Percentiles rank a stretch among this genome's conserved stretches.
phyloP scores from a whole-genome alignment of 2,113 vertebrate genomes.

The Paradoxurus hermaphroditus region DNA sequence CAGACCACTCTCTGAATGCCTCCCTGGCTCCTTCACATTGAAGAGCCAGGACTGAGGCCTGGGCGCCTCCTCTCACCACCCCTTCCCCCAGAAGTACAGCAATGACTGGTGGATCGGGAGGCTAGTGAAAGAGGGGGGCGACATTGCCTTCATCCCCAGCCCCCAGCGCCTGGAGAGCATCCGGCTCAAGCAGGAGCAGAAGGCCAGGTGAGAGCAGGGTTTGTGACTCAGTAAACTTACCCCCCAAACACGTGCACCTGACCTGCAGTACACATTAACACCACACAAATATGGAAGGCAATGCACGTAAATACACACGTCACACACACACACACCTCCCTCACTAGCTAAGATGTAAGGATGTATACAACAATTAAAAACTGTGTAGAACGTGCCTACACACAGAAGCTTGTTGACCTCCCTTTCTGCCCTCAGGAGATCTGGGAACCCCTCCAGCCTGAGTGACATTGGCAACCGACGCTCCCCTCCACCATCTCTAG shows the following conservation, averaged over 20 bases:
- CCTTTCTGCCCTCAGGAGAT: constrained; percentile 84
- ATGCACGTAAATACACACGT: neutral
- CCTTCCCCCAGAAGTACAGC: constrained; percentile 90
- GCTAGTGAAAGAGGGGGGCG: constrained; percentile 96
- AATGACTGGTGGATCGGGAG: constrained; percentile 99
- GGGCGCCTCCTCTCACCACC: fast-evolving
- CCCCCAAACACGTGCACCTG: neutral
- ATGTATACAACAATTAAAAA: neutral
- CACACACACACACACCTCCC: neutral
- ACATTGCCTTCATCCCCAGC: constrained; percentile 97
- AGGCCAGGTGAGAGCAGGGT: constrained; percentile 87
- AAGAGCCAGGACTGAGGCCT: neutral
- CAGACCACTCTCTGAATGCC: neutral
- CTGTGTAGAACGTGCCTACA: neutral
- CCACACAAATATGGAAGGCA: neutral
- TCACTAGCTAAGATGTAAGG: neutral
- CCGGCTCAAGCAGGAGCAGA: constrained; percentile 96
- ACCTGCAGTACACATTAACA: neutral
- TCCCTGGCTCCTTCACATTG: neutral
- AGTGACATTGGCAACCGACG: constrained; percentile 94
- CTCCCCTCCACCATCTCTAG: constrained; percentile 95
- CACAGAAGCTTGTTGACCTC: neutral
- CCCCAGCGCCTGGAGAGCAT: constrained; percentile 95
- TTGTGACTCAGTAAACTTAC: neutral
- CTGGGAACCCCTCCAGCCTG: constrained; percentile 91